Conservation (phyloP, 2,113 vertebrate genomes). For the Mustela lutreola region DNA sequence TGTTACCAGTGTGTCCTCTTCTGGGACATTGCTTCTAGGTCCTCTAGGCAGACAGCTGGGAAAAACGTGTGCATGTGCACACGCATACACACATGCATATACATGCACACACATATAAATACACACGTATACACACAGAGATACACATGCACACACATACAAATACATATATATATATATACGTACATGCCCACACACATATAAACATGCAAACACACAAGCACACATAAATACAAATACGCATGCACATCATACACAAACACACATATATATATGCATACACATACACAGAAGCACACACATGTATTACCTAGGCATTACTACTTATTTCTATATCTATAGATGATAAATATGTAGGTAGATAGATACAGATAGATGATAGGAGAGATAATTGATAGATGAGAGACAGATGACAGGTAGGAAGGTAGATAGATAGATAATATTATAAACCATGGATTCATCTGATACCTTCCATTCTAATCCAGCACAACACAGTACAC, state of each 20-base stretch:
- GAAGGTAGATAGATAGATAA: not conserved
- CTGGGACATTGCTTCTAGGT: not conserved
- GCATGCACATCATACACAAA: not conserved
- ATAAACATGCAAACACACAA: not conserved
- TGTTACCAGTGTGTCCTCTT: not conserved
- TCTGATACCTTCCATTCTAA: not conserved
- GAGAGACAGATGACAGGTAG: not conserved
- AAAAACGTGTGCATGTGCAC: not conserved
- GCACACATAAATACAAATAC: not conserved
- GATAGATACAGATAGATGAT: not conserved
- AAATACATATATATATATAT: not conserved
- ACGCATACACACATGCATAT: accelerated
- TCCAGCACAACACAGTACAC: not conserved
- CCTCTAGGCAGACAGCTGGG: not conserved
- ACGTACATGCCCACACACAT: not conserved
- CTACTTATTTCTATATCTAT: not conserved
- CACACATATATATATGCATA: not conserved
- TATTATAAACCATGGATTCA: not conserved
- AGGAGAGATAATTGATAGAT: not conserved
- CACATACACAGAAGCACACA: not conserved
- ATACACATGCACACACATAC: too few relatives aligned
- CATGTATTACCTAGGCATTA: not conserved
- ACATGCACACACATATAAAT: not conserved
- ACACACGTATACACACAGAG: accelerated
- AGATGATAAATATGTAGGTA: not conserved